Base-by-base conservation (phyloP, 1,140 invertebrate genomes). In the Dolichoris vasculosae region DNA sequence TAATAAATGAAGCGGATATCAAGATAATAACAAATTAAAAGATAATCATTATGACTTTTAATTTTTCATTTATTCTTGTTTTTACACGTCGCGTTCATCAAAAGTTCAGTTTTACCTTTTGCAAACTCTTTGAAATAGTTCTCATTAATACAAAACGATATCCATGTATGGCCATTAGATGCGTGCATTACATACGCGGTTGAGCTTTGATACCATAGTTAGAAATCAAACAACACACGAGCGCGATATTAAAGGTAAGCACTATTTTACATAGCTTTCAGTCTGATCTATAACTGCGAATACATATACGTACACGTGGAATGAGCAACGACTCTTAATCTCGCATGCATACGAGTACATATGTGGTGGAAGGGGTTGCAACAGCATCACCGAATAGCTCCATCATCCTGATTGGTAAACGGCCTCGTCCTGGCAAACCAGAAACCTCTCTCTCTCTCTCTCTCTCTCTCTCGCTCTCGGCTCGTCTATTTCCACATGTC, bases 341-440 rank as follows among this genome's bases (percentile, higher is more conserved):
- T 76, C 9, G 9, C 55, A 67, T 23, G 35, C 0, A 40, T 40
- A n/a, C n/a, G 67, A 13, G 13, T 82, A 71, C 17, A n/a, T 32
- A 23, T 67, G 30, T n/a, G 35, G 23, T 69, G 17, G 75, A 43
- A 26, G n/a, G 32, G 71, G 13, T 15, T 30, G 71, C 71, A 75
- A 48, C 17, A 40, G 43, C 20, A 77, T 35, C 15, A 40, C 0
- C 32, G 46, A 77, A 32, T 8, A 55, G 51, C 48, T 38, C 0
- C 83, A 78, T 84, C n/a, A 80, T 40, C 46, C 67, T 64, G 84
- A 85, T 85, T 85, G 84, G 77, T n/a, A 46, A 2, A 67, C 48
- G 75, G 55, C 8, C 40, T 20, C 23, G 38, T 26, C 23, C 23
- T 26, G 4, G 55, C 23, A 26, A 2, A 59, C 23, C 55, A 26